phyloP scores from a whole-genome alignment of 64 coral and sea anemone genomes.

The Dendronephthya gigantea region DNA sequence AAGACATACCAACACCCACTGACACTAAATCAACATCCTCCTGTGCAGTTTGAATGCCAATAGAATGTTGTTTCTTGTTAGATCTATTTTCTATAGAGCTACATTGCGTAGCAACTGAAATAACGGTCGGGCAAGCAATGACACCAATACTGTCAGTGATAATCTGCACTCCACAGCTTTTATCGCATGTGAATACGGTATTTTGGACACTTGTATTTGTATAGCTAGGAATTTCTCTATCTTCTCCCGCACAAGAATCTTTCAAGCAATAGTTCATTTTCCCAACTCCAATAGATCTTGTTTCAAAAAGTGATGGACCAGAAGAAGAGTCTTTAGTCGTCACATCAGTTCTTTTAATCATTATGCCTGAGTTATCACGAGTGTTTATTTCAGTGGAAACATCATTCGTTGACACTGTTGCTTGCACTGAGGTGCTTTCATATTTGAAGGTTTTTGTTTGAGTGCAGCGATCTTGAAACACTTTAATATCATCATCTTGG shows the following conservation, averaged over 20 bases:
- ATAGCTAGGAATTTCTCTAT: slow-evolving; percentile 30
- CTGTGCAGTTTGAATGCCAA: slow-evolving; percentile 43
- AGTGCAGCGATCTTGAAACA: background rate
- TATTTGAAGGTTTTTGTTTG: background rate
- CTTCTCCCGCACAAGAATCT: slow-evolving; percentile 55
- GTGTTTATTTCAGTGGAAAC: background rate
- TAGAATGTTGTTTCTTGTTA: background rate
- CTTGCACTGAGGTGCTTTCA: background rate
- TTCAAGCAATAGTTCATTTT: slow-evolving; percentile 75
- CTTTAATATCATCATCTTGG: background rate
- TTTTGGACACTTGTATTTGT: slow-evolving; percentile 38
- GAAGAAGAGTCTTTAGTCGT: background rate
- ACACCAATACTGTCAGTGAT: background rate
- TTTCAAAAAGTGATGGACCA: slow-evolving; percentile 11
- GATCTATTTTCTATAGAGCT: background rate
- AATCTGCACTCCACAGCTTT: slow-evolving; percentile 31
- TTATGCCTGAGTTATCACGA: background rate
- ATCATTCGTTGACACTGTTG: background rate
- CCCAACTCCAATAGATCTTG: slow-evolving; percentile 82
- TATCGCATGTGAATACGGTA: slow-evolving; percentile 11
- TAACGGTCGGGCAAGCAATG: background rate
- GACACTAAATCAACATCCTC: slow-evolving; percentile 41
- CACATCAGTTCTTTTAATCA: background rate
- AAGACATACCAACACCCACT: slow-evolving; percentile 64
- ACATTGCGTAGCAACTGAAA: background rate